Percentiles rank a stretch among this genome's conserved stretches.
These are phyloP conservation scores for Parnassius apollo DNA, from an alignment of 2,888 invertebrate species.

Conservation along the genomic window DNA sequence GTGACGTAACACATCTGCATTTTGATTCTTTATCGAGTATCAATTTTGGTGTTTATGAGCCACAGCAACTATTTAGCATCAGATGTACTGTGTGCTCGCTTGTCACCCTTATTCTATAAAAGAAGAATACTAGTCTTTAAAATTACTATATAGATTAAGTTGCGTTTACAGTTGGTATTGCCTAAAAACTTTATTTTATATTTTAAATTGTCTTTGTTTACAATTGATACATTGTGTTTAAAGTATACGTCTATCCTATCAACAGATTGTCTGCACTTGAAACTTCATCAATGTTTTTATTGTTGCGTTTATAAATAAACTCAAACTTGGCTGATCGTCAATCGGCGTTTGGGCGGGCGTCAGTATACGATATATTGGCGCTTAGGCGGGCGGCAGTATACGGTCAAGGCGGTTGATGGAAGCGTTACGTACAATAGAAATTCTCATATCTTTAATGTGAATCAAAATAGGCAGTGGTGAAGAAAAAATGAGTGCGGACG, in stretches of 20 bases:
- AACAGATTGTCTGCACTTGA: slow-evolving; percentile 16
- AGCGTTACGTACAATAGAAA: slow-evolving; percentile 3
- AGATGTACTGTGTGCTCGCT: too few species aligned
- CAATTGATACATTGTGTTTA: neutral
- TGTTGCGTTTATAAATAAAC: slow-evolving; percentile 25
- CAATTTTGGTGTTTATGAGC: too few species aligned
- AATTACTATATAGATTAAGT: too few species aligned
- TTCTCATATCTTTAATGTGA: slow-evolving; percentile 13
- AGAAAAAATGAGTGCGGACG: slow-evolving; percentile 77
- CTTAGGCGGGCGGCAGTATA: slow-evolving; percentile 52
- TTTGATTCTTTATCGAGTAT: too few species aligned
- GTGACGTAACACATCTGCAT: too few species aligned
- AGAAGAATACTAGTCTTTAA: neutral
- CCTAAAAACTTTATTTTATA: neutral
- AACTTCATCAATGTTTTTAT: slow-evolving; percentile 20
- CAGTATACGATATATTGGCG: slow-evolving; percentile 39
- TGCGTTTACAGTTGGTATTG: too few species aligned
- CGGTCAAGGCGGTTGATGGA: slow-evolving; percentile 17
- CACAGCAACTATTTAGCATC: too few species aligned
- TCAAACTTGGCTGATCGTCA: slow-evolving; percentile 33
- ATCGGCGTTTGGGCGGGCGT: slow-evolving; percentile 56
- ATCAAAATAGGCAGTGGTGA: slow-evolving; percentile 26
- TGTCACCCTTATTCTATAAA: too few species aligned
- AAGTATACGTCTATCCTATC: neutral
- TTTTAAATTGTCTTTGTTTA: slow-evolving; percentile 2